Evolutionary conservation across 2,113 vertebrate genomes (phyloP).

Genomic region (Felis chaus): DNA sequence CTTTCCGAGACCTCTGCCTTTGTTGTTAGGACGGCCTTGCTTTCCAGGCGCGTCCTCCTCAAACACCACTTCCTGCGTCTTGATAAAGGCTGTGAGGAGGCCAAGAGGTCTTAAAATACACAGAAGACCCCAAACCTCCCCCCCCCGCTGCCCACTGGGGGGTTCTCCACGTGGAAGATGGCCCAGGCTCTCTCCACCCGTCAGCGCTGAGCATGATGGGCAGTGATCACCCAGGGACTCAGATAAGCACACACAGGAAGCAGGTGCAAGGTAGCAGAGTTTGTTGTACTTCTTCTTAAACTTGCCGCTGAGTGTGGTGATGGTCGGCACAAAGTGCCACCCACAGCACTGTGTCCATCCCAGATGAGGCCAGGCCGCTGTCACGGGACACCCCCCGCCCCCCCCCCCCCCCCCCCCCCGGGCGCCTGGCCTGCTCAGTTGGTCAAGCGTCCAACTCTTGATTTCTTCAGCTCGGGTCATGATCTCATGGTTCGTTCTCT

Average conservation of each 20-base stretch:
- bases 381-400: too few relatives aligned
- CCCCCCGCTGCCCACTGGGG: background rate
- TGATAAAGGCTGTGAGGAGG: background rate
- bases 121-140: background rate
- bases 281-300: background rate
- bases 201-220: too few relatives aligned
- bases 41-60: background rate
- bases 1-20: background rate
- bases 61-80: background rate
- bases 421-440: too few relatives aligned
- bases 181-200: background rate
- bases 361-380: background rate
- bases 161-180: background rate
- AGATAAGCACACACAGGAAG: background rate
- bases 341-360: background rate
- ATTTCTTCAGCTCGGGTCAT: too few relatives aligned
- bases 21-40: background rate
- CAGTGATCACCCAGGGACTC: background rate
- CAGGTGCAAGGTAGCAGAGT: background rate
- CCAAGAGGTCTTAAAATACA: background rate
- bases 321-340: background rate
- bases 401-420: accelerated
- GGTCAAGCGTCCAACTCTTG: too few relatives aligned
- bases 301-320: background rate
- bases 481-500: too few relatives aligned